Evolutionary conservation across 2,888 invertebrate genomes (phyloP).

Genomic region (Sceliomorpha sp.): DNA sequence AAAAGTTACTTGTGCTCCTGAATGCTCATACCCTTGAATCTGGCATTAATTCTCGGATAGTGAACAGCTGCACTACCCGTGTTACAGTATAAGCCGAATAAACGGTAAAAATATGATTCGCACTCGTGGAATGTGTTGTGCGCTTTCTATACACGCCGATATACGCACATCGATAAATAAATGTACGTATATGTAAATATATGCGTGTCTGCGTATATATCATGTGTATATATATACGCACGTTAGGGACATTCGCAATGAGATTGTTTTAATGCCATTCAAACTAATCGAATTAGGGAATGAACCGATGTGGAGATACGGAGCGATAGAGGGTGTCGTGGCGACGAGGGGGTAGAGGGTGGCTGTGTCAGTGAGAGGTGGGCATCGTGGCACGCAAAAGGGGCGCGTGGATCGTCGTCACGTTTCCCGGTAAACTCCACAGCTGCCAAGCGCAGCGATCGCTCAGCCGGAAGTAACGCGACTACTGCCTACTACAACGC

Average conservation of each 20-base stretch:
- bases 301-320: constrained; percentile 76
- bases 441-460: constrained; percentile 80
- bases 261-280: constrained; percentile 84
- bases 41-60: constrained; percentile 58
- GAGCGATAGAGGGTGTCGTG: constrained; percentile 66
- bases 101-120: constrained; percentile 41
- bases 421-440: constrained; percentile 75
- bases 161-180: constrained; percentile 3
- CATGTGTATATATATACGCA: constrained; percentile 32
- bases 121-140: too few species aligned
- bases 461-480: constrained; percentile 80
- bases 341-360: constrained; percentile 48
- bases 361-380: constrained; percentile 55
- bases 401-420: constrained; percentile 68
- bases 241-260: constrained; percentile 78
- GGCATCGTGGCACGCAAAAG: constrained; percentile 65
- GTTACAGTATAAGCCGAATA: constrained; percentile 26
- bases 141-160: constrained; percentile 1
- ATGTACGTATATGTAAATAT: constrained; percentile 34
- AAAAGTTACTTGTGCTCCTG: constrained; percentile 50
- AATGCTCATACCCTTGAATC: constrained; percentile 53
- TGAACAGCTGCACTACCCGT: constrained; percentile 62
- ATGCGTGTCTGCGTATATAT: constrained; percentile 29
- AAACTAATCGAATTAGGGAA: constrained; percentile 83
- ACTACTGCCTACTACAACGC: constrained; percentile 79